Percentiles rank a stretch among this genome's conserved stretches.
Evolutionary conservation across 2,888 invertebrate species (phyloP).

Genomic region (Melangyna quadrimaculata): DNA sequence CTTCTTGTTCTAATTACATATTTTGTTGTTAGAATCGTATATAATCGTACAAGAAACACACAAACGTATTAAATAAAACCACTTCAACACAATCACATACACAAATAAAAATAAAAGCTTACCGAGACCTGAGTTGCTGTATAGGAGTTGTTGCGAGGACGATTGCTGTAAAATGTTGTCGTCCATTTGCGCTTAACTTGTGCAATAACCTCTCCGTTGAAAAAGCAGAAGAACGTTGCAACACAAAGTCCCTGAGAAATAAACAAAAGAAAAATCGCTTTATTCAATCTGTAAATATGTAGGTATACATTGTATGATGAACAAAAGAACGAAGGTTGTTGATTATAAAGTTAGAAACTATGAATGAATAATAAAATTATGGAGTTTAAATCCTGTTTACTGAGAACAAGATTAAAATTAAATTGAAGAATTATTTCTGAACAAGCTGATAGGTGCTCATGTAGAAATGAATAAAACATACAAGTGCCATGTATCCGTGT

Average conservation of each 20-base stretch:
- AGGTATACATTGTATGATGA: too few species aligned
- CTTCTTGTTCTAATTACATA: neutral
- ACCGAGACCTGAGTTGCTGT: constrained; percentile 94
- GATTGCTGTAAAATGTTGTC: constrained; percentile 84
- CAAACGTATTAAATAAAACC: neutral
- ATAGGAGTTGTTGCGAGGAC: constrained; percentile 91
- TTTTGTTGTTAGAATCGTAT: neutral
- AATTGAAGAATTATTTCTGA: too few species aligned
- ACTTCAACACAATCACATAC: constrained; percentile 13
- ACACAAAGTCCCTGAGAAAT: constrained; percentile 91
- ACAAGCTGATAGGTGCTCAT: too few species aligned
- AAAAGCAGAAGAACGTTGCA: constrained; percentile 95
- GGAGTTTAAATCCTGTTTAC: too few species aligned
- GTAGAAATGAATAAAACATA: too few species aligned
- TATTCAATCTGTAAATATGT: too few species aligned
- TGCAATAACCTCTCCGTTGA: constrained; percentile 96
- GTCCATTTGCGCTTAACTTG: constrained; percentile 92
- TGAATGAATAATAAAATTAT: too few species aligned
- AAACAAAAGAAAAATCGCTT: neutral
- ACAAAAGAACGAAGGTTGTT: too few species aligned
- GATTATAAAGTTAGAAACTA: too few species aligned
- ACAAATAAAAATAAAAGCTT: constrained; percentile 82
- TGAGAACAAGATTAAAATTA: too few species aligned
- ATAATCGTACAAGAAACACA: neutral
- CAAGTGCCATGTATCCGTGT: too few species aligned